Percentiles rank a stretch among this genome's conserved stretches.
Evolutionary conservation across 1,140 invertebrate genomes (phyloP).

Genomic region (Anoplolepis gracilipes): DNA sequence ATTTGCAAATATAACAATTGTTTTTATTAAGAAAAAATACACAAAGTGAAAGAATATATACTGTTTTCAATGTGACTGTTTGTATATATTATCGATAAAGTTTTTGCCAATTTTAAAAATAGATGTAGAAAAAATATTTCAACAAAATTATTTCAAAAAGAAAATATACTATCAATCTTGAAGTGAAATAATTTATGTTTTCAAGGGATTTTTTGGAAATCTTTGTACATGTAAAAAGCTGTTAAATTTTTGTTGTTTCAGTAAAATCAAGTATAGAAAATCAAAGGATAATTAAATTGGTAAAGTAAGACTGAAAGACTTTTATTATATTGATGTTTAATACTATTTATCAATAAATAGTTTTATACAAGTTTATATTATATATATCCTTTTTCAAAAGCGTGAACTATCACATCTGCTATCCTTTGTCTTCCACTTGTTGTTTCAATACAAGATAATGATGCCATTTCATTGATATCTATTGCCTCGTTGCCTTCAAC

Average conservation of each 20-base stretch:
- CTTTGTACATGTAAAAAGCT: neutral
- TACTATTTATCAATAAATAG: neutral
- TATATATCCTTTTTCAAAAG: constrained; percentile 86
- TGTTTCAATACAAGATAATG: constrained; percentile 72
- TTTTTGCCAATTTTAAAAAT: neutral
- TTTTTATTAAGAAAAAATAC: no score
- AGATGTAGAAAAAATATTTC: neutral
- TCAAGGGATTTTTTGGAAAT: neutral
- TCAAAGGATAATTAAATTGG: neutral
- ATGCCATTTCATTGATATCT: constrained; percentile 78
- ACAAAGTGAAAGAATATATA: no score
- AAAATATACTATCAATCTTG: neutral
- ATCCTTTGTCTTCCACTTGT: constrained; percentile 86
- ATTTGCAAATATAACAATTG: no score
- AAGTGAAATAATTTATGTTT: neutral
- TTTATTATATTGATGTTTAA: neutral
- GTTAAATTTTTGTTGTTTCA: neutral
- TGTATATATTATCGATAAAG: neutral
- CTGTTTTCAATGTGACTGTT: neutral
- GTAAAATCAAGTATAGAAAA: neutral
- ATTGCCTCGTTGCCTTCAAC: constrained; percentile 82
- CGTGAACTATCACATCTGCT: constrained; percentile 88
- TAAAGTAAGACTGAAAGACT: no score
- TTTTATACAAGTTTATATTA: neutral
- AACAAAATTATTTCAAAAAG: neutral